Conservation (phyloP, 2,888 invertebrate species). For the Stenichneumon culpator region DNA sequence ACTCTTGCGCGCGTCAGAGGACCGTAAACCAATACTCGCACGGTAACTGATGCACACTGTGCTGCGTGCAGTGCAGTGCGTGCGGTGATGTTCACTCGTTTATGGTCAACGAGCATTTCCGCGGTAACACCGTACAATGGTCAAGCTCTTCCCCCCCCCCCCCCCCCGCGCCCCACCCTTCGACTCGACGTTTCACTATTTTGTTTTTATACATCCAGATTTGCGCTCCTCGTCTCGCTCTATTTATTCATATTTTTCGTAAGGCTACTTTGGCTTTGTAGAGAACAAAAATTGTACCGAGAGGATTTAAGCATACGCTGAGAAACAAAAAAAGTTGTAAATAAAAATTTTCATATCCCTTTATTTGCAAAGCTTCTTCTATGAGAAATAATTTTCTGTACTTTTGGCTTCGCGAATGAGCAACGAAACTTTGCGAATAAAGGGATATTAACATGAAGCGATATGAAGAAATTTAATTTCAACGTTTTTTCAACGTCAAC, state of each 20-base stretch:
- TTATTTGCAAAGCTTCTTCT: no score
- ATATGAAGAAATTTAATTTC: no score
- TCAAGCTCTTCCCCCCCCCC: neutral
- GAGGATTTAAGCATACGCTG: neutral
- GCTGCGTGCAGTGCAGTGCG: neutral
- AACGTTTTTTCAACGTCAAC: no score
- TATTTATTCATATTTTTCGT: neutral
- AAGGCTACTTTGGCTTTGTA: neutral
- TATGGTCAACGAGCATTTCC: slow-evolving; percentile 20
- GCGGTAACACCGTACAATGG: neutral
- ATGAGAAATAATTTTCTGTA: no score
- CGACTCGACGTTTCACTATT: neutral
- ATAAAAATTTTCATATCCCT: no score
- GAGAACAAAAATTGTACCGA: neutral
- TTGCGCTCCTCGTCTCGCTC: neutral
- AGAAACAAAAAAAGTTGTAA: no score
- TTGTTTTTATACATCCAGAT: neutral
- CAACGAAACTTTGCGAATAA: no score
- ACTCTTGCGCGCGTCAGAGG: slow-evolving; percentile 17
- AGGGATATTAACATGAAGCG: no score
- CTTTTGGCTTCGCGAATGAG: no score
- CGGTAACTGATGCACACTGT: neutral
- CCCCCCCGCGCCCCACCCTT: no score
- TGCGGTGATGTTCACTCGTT: slow-evolving; percentile 21
- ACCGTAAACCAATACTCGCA: slow-evolving; percentile 29